Percentiles rank a stretch among this genome's conserved stretches.
These are phyloP conservation scores for Sorex araneus DNA, from an alignment of 2,113 vertebrate species.

Conservation along the genomic window DNA sequence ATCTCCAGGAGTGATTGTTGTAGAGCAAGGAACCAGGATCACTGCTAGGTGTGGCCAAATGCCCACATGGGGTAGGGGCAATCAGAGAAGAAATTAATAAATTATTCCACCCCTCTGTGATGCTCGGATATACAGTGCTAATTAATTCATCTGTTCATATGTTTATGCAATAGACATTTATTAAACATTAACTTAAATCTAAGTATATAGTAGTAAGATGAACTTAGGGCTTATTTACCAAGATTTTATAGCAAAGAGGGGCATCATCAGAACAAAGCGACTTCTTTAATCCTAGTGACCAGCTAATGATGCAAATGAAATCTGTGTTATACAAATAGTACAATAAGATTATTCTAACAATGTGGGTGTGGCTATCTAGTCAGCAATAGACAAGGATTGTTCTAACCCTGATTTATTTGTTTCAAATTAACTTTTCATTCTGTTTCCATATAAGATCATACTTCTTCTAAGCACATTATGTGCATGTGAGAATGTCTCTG, in stretches of 20 bases:
- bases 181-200: not conserved
- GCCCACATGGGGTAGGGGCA: not conserved
- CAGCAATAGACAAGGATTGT: not conserved
- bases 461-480: not conserved
- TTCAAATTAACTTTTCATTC: not conserved
- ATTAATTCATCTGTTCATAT: constrained; percentile 47
- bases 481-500: not conserved
- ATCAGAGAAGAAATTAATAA: not conserved
- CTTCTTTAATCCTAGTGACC: not conserved
- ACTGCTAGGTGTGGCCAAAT: no score
- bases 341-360: not conserved
- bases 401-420: not conserved
- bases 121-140: constrained; percentile 16
- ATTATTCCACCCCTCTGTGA: not conserved
- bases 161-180: not conserved
- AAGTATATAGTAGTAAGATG: not conserved
- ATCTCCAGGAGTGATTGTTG: no score
- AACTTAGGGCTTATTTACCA: not conserved
- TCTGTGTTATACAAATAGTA: not conserved
- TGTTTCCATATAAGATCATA: not conserved
- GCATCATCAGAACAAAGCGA: not conserved
- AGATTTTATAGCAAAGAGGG: not conserved
- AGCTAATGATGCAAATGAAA: not conserved
- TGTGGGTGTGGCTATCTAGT: not conserved
- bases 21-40: not conserved